Percentiles rank a stretch among this genome's conserved stretches.
phyloP scores from a whole-genome alignment of 2,113 vertebrate genomes.

The Ptilorrhoa leucosticta region DNA sequence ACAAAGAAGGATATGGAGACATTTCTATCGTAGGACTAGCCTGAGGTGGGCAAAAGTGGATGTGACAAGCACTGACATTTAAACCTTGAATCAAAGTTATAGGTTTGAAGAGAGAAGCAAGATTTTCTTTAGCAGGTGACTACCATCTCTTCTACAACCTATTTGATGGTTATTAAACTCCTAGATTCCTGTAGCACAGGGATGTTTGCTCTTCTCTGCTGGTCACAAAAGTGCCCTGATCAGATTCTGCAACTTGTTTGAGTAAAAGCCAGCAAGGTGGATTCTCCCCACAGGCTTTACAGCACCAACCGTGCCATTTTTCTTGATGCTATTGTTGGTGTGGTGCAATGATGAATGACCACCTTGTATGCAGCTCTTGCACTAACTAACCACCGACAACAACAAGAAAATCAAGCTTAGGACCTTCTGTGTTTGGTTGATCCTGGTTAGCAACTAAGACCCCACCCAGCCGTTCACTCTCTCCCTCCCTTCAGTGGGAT shows the following conservation, averaged over 20 bases:
- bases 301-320: neutral
- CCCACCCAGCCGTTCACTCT: fast-evolving
- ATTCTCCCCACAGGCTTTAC: neutral
- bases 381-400: neutral
- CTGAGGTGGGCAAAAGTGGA: neutral
- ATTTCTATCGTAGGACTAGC: neutral
- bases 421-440: neutral
- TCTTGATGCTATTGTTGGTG: neutral
- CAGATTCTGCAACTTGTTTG: neutral
- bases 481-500: neutral
- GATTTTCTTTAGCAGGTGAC: neutral
- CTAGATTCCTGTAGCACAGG: neutral
- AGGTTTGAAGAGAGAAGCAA: neutral
- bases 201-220: neutral
- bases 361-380: neutral
- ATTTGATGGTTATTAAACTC: neutral
- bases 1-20: neutral
- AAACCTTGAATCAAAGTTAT: neutral
- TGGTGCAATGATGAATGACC: neutral
- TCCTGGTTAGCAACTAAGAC: neutral
- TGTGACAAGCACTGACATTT: neutral
- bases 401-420: neutral
- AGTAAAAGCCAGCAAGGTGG: neutral
- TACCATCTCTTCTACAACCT: neutral
- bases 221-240: neutral